phyloP scores from a whole-genome alignment of 2,797 vertebrate species.

The Prionace glauca region DNA sequence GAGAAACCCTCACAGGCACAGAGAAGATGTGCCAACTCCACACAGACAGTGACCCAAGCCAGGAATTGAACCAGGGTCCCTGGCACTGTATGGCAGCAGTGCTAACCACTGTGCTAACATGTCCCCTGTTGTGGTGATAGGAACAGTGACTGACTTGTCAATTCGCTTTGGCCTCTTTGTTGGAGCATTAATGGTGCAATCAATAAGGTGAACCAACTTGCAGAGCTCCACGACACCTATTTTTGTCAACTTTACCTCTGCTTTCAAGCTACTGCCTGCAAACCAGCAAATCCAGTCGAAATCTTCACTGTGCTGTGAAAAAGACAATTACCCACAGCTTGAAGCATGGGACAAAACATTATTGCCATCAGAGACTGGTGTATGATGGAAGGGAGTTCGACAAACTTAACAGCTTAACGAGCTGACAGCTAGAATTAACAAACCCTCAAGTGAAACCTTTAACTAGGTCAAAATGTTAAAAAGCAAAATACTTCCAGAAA shows the following conservation, averaged over 20 bases:
- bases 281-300: neutral
- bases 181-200: neutral
- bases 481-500: neutral
- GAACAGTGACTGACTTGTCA: neutral
- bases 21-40: too few species aligned
- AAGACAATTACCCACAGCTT: neutral
- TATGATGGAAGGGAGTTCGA: neutral
- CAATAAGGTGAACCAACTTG: neutral
- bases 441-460: neutral
- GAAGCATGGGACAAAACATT: slow-evolving; percentile 3
- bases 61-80: too few species aligned
- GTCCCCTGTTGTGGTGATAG: neutral
- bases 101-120: too few species aligned
- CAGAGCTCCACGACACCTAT: neutral
- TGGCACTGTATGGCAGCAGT: too few species aligned
- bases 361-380: neutral
- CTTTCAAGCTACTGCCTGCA: neutral
- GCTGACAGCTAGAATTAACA: neutral
- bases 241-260: neutral
- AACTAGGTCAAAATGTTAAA: slow-evolving; percentile 14
- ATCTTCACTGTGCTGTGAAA: neutral
- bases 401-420: neutral
- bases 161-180: neutral
- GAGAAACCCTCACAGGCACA: too few species aligned
- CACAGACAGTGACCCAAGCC: too few species aligned